Conservation (phyloP, 1,140 invertebrate genomes). For the Pachypeltis micranthus region DNA sequence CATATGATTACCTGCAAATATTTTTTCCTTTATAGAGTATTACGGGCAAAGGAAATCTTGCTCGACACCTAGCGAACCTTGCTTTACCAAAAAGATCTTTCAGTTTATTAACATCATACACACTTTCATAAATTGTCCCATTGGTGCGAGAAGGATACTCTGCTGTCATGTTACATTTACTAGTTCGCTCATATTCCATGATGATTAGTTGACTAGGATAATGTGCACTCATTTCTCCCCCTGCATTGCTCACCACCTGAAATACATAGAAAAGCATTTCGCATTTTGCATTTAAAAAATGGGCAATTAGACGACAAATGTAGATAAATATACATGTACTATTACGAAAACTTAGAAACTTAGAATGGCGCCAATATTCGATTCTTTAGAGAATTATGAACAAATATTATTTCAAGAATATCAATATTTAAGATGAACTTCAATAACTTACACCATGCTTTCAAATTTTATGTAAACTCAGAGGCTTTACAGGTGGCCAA, state of each 20-base stretch:
- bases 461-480: no score
- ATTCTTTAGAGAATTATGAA: no score
- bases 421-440: no score
- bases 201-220: constrained; percentile 63
- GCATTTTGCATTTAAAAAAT: no score
- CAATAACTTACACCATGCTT: no score
- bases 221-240: constrained; percentile 58
- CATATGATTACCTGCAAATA: constrained; percentile 47
- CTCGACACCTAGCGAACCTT: constrained; percentile 51
- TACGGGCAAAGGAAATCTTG: constrained; percentile 65
- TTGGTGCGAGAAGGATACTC: constrained; percentile 31
- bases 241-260: constrained; percentile 47
- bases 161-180: constrained; percentile 19
- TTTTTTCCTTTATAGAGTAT: constrained; percentile 66
- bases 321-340: no score
- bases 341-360: no score
- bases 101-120: constrained; percentile 45
- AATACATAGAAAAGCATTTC: constrained; percentile 23
- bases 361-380: no score
- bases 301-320: no score
- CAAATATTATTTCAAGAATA: no score
- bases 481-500: no score
- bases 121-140: constrained; percentile 48
- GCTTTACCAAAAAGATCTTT: constrained; percentile 43
- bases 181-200: constrained; percentile 48